Base-by-base conservation (phyloP, 2,797 vertebrate species). In the Syngnathus acus region DNA sequence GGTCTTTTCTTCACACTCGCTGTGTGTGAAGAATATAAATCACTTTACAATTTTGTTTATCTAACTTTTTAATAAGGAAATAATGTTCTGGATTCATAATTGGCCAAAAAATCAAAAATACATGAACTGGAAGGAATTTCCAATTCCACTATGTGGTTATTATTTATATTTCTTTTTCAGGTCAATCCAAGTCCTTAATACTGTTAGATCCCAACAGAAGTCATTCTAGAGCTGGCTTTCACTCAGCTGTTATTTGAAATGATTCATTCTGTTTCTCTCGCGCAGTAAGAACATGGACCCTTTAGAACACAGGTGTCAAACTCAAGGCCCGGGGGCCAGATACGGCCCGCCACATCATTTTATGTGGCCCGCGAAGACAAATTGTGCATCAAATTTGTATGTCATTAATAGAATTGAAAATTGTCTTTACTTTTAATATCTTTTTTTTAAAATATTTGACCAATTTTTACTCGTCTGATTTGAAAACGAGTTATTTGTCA, bases 191-290 rank as follows among this genome's bases (percentile, higher is more conserved):
- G 37, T 54, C 39, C 65, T 72, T 64, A 65, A 23, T 58, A 37
- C 40, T 69, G 43, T 67, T 66, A 72, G 55, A 62, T 48, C 55
- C 67, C 47, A 71, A 72, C 69, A 62, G 58, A 66, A 74, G 74
- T 66, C 57, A 43, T 11, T 21, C 43, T 26, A 55, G 16, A 48
- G 66, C 43, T 66, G 58, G 39, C 59, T 73, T 80, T 75, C 54
- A 68, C 37, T 50, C 19, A 65, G 59, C 60, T 69, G 40, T 54
- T 73, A 55, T 74, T 77, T 76, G 60, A 69, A 75, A 78, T 73
- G 69, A 80, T 65, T 76, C 62, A 78, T 65, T 64, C 55, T 72
- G 26, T 65, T 70, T 53, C 53, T 60, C 38, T 54, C 68, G 70
- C 59, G 64, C 19, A 76, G 23, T 50, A 50, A 79, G 68, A 32